Base-by-base conservation (phyloP, 2,888 invertebrate genomes). In the Idaea dimidiata region DNA sequence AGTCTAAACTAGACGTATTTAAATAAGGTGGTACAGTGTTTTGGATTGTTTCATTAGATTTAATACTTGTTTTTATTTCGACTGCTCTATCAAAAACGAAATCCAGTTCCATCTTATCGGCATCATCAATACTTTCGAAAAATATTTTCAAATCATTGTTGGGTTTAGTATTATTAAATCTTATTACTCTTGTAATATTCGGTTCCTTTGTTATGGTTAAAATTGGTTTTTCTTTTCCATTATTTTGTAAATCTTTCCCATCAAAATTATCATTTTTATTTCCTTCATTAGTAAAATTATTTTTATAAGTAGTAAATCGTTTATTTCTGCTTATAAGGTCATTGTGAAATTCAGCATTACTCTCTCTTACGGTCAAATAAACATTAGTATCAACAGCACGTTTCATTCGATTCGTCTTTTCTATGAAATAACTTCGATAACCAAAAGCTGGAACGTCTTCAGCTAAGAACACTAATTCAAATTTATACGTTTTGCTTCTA, bases 401-500 rank as follows among this genome's bases (percentile, higher is more conserved):
- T 53, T 59, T 60, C 1, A 32, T 7, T 0, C 66, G 61, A 0
- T 18, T 16, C n/a, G 64, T n/a, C 16, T 58, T 66, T 6, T 78
- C 64, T 0, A 95, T 76, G 68, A 93, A 94, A 73, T 94, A 97
- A 0, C 95, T 94, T 58, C 93, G 93, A 74, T 93, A 95, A 0
- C 97, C 97, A 18, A 97, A 76, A 0, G 97, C 93, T 0, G 97
- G 96, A 0, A 97, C 62, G 31, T 93, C 82, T 14, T 80, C 76
- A 0, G 96, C 96, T 17, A 92, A 74, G 76, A 97, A 97, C 0
- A 97, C 89, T 0, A 97, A 80, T 70, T 97, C 97, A 62, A 91
- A 87, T 2, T 85, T 87, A 43, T 43, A 43, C 0, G 95, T 94
- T 0, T 70, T 76, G 18, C 94, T 94, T 0, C 77, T 67, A 56